Evolutionary conservation across 2,888 invertebrate species (phyloP).

Genomic region (Pristionchus fissidentatus): DNA sequence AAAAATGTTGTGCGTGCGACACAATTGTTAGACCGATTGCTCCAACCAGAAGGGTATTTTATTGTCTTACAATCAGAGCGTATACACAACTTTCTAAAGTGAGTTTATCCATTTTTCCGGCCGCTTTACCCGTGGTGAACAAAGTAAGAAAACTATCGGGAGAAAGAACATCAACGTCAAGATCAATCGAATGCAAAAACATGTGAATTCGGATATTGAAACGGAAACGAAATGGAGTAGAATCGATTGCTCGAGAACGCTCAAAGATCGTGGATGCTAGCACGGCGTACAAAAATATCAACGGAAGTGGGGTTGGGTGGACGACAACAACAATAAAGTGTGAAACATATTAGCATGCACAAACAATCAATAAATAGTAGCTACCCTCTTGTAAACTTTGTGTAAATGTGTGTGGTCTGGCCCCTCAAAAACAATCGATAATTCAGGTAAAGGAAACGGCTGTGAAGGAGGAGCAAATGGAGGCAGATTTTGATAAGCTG

Average conservation of each 20-base stretch:
- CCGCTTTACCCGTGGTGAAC: conserved; percentile 12
- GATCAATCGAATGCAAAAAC: background rate
- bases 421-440: background rate
- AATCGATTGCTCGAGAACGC: background rate
- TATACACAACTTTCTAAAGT: background rate
- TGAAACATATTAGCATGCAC: background rate
- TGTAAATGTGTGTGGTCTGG: too few species aligned
- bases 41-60: too few species aligned
- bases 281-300: background rate
- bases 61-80: background rate
- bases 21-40: too few species aligned
- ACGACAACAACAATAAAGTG: background rate
- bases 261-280: conserved; percentile 22
- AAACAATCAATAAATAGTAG: conserved; percentile 34
- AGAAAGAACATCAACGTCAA: conserved; percentile 11
- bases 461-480: conserved; percentile 51
- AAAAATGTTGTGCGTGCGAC: background rate
- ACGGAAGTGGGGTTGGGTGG: background rate
- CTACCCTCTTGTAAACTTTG: background rate
- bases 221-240: background rate
- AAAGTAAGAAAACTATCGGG: conserved; percentile 15
- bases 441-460: conserved; percentile 52
- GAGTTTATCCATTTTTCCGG: background rate
- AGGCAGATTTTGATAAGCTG: conserved; percentile 55
- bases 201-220: too few species aligned